Evolutionary conservation across 64 coral and sea anemone species (phyloP), one percentile per base, ranked within the genome.

Genomic region (Montipora capricornis): DNA sequence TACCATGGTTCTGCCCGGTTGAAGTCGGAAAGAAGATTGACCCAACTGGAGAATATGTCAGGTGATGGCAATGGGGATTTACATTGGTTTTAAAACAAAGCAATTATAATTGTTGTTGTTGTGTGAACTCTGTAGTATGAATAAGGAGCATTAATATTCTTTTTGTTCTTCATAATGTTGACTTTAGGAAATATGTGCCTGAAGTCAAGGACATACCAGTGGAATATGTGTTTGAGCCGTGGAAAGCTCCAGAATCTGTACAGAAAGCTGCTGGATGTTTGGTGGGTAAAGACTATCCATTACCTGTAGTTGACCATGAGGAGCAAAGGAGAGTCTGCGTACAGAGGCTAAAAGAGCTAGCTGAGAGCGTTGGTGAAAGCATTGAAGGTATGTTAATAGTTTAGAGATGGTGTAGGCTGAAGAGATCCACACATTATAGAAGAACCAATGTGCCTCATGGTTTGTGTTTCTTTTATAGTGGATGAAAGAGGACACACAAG

Each of bases 221-320:
- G 20, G 69, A 91, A 64, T 97, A 95, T 64, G 67, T 91, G 50
- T 97, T 79, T 86, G 96, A 97, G 66, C 96, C 96, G 10, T 97
- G 96, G 96, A 97, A 55, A 52, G 45, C 96, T n/a, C 96, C 96
- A 20, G 4, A 19, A 13, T 73, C 80, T 20, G 77, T 83, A 11
- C 96, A 97, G 64, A 49, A 88, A 37, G 84, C 64, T 59, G 55
- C 92, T 16, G 77, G 80, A 45, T 97, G 96, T 64, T 66, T 97
- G 17, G 51, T 97, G 16, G 96, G 96, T 24, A 78, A 87, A 19
- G 73, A 97, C 57, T 95, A 97, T 82, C 92, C 92, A 1, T 73
- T 89, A 22, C 96, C 93, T 29, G 53, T 97, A 13, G 90, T 47
- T 17, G 77, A 71, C 24, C 90, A 79, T 62, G 0, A 81, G 37